A percentile compares a stretch with the other conserved stretches of the same genome.
Evolutionary conservation across 2,113 vertebrate genomes (phyloP).

Genomic region (Albula goreensis): DNA sequence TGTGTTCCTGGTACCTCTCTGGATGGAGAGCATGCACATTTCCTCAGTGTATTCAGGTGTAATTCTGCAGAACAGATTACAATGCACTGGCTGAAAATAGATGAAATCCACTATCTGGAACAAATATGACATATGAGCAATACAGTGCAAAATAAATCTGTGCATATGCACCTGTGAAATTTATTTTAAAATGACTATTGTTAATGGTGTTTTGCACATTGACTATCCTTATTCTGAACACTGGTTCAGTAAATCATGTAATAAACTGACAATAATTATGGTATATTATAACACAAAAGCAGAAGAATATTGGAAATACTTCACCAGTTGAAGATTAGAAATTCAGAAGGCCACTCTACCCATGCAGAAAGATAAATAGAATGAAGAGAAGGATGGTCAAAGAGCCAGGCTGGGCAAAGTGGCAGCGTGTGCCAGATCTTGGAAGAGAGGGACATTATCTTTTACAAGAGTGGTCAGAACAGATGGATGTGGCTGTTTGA

Average conservation of each 20-base stretch:
- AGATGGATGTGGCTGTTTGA: neutral
- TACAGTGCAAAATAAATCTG: neutral
- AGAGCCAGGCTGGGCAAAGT: neutral
- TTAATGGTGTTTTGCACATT: neutral
- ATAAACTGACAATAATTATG: neutral
- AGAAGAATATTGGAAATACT: neutral
- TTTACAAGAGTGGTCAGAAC: constrained; percentile 1
- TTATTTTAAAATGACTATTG: neutral
- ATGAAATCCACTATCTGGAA: neutral
- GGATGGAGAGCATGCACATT: neutral
- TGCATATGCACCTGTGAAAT: neutral
- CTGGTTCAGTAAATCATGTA: neutral
- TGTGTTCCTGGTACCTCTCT: neutral
- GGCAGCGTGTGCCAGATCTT: neutral
- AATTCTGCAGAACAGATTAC: neutral
- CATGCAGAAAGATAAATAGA: neutral
- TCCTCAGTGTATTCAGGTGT: neutral
- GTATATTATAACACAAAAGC: neutral
- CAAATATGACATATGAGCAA: neutral
- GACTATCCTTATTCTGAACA: neutral
- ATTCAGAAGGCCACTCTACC: neutral
- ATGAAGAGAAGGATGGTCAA: neutral
- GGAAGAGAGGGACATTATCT: constrained; percentile 3
- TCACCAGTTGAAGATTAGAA: neutral
- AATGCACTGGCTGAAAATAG: neutral